Evolutionary conservation across 2,888 invertebrate genomes (phyloP), one percentile per base, ranked within the genome.

Genomic region (Nipponacmea schrenckii): DNA sequence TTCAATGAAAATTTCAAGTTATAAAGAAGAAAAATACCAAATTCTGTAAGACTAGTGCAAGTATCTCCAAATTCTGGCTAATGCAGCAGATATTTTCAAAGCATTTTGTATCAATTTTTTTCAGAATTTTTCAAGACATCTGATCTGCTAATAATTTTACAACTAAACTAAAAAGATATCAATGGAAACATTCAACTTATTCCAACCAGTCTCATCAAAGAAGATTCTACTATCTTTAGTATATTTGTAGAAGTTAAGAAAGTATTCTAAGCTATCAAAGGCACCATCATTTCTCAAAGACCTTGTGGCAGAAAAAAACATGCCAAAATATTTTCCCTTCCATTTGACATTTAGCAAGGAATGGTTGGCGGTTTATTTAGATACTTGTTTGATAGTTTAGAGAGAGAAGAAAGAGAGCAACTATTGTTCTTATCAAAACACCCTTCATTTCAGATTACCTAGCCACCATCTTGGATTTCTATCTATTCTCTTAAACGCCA

Each of bases 201-300:
- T 39, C 10, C 10, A 8, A 39, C 39, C 39, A 39, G 39, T 39
- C 39, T 8, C 4, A 39, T 39, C 39, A 39, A 39, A 39, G 39
- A 39, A 39, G 10, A 10, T 39, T 39, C 39, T 39, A 39, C 39
- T 8, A 39, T 39, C 7, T 39, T 39, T 39, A 39, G 39, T 39
- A 39, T 39, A 39, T 39, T 39, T 39, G 39, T 39, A 39, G 39
- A 39, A 39, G 39, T 39, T 39, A 20, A 56, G 56, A 24, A 56
- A 56, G 56, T 56, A 56, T 20, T 56, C 56, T 14, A 56, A 56
- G 56, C 20, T 56, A 56, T 56, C 56, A 56, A 56, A 24, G 56
- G 56, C 56, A 56, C 56, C 56, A 56, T 56, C 56, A 56, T 56
- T 24, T 56, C 56, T 56, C 24, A 24, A 56, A 56, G 56, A 56